Evolutionary conservation across 2,888 invertebrate species (phyloP), one percentile per base, ranked within the genome.

Genomic region (Sphaerophoria rueppellii): DNA sequence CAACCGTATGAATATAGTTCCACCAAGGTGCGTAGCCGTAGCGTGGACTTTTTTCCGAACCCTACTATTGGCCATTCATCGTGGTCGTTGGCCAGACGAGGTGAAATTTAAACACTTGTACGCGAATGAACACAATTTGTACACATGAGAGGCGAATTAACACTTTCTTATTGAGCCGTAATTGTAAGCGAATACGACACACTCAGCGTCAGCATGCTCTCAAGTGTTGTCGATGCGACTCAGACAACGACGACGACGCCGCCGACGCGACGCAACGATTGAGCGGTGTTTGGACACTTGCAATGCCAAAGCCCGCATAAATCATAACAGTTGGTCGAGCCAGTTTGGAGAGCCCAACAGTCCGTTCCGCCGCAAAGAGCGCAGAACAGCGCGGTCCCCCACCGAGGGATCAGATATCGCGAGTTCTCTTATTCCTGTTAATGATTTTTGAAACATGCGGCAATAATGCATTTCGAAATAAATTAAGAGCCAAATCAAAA

Each of bases 111-210:
- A 85, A 81, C 85, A 85, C 85, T 85, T 85, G 85, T 85, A 85
- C 76, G 63, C 81, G 81, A 85, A 85, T 85, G 85, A 81, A 85
- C 81, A 85, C 85, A 85, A 85, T 85, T 85, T 85, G 85, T 85
- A 85, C 85, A 85, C 81, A 85, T 85, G 85, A 85, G 81, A 81
- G 73, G 77, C 85, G 85, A 85, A 85, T 85, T 85, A 85, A 85
- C 85, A 85, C 85, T 85, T 85, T 85, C 85, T 81, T 85, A 85
- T 85, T 85, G 85, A 85, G 85, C 85, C 85, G 85, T 85, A 85
- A 81, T 85, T 85, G 85, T 76, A 73, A 75, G 71, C 67, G 61
- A 58, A 63, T 73, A 50, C 55, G 73, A 82, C 65, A 71, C 65
- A 80, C 67, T 63, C 12, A 46, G 57, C 35, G 32, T 3, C 35